Base-by-base conservation (phyloP, 2,888 invertebrate species). In the Phorcus lineatus region DNA sequence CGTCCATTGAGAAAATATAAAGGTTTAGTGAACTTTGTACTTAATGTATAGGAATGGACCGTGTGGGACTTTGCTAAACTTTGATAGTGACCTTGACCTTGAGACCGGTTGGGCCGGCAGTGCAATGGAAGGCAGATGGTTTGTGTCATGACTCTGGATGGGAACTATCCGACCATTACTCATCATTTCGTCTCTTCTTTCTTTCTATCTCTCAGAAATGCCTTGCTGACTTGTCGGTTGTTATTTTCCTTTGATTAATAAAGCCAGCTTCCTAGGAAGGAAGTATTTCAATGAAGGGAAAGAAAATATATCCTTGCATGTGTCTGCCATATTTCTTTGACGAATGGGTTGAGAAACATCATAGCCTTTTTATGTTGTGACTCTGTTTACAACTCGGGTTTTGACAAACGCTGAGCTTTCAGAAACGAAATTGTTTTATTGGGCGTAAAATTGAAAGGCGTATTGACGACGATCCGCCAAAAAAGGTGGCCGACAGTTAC, bases 21-120 rank as follows among this genome's bases (percentile, higher is more conserved):
- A 11, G 13, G 13, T 47, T 22, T 62, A 2, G 62, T 62, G 24
- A 62, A 28, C 28, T 62, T 57, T 62, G 62, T 13, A 28, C 7
- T 13, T 28, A n/a, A 13, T 28, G 62, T 28, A 28, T 24, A 7
- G 28, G 62, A 62, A 62, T 62, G 24, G 11, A 13, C 16, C 16
- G 19, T 70, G 70, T 70, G 19, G 17, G 40, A 70, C 36, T 36
- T 70, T 40, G 70, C 36, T 36, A 36, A 70, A 70, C 36, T 70
- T 70, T 62, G 17, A 28, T 62, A n/a, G 70, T 36, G 70, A 70
- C 70, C 70, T 70, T 70, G 70, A 70, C 70, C 28, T 70, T 70
- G 31, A 19, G 9, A 9, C 36, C 70, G 70, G 16, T 40, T 70
- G 7, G 70, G 36, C 70, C 47, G 47, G 70, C 70, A 11, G n/a